A percentile compares a stretch with the other conserved stretches of the same genome.
Conservation (phyloP, 2,113 vertebrate species). For the Furnarius figulus region DNA sequence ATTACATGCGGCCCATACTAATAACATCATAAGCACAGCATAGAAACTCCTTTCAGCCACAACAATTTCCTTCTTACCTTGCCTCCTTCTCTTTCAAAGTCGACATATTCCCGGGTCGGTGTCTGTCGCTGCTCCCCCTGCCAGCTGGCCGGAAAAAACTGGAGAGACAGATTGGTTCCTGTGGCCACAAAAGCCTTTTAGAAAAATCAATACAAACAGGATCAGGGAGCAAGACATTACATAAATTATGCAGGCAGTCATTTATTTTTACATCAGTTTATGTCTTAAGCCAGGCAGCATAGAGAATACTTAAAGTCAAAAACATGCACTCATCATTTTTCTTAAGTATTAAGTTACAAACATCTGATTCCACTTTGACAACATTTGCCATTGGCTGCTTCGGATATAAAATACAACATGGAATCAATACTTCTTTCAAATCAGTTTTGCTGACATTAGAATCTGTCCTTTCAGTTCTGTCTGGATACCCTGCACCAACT, state of each 20-base stretch:
- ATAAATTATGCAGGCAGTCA: slow-evolving; percentile 97
- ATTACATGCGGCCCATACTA: fast-evolving
- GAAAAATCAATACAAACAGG: slow-evolving; percentile 98
- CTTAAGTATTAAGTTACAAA: slow-evolving; percentile 95
- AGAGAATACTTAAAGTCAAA: slow-evolving; percentile 81
- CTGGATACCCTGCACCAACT: slow-evolving; percentile 40
- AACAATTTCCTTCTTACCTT: slow-evolving; percentile 86
- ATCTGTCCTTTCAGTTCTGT: slow-evolving; percentile 61
- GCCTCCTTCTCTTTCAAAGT: slow-evolving; percentile 96
- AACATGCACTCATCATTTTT: slow-evolving; percentile 93
- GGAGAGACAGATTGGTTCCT: slow-evolving; percentile 99
- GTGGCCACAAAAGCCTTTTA: slow-evolving; percentile 99
- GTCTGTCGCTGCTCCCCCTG: slow-evolving; percentile 96
- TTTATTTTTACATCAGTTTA: slow-evolving; percentile 89
- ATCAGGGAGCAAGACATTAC: slow-evolving; percentile 90
- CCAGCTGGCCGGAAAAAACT: slow-evolving; percentile 99
- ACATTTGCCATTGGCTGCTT: slow-evolving; percentile 82
- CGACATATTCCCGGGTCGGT: slow-evolving; percentile 95
- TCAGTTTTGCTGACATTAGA: slow-evolving; percentile 80
- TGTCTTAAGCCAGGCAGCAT: slow-evolving; percentile 81
- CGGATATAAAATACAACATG: slow-evolving; percentile 76
- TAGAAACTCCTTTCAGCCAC: background rate
- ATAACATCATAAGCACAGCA: background rate
- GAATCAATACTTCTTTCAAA: slow-evolving; percentile 81
- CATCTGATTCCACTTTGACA: slow-evolving; percentile 97